Conservation (phyloP, 1,140 invertebrate species). For the Dolichoris vasculosae region DNA sequence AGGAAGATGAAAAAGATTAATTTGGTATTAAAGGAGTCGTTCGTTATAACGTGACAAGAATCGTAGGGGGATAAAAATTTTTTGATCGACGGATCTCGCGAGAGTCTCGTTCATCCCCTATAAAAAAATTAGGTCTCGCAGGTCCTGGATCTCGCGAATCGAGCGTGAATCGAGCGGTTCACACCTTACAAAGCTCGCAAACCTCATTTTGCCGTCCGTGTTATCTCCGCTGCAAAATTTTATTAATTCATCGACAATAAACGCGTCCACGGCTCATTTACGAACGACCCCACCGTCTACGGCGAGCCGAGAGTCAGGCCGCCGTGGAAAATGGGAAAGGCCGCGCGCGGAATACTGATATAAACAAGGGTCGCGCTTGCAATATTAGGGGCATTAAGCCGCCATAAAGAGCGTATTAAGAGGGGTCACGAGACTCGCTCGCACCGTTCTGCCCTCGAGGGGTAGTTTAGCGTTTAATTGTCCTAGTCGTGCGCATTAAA, state of each 20-base stretch:
- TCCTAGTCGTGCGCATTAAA: conserved; percentile 72
- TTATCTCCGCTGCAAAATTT: not conserved
- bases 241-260: conserved; percentile 41
- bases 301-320: not conserved
- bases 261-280: conserved; percentile 19
- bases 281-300: not conserved
- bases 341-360: conserved; percentile 58
- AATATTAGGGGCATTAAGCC: conserved; percentile 75
- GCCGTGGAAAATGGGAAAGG: conserved; percentile 53
- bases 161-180: not conserved
- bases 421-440: conserved; percentile 46
- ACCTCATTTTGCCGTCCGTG: not conserved
- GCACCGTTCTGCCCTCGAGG: conserved; percentile 67
- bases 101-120: too few species aligned
- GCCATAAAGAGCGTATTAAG: conserved; percentile 75
- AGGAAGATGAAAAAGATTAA: too few species aligned
- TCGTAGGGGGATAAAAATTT: too few species aligned
- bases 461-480: conserved; percentile 76
- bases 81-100: too few species aligned
- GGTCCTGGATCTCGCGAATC: not conserved
- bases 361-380: conserved; percentile 69
- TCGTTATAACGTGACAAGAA: too few species aligned
- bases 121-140: not conserved
- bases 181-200: not conserved
- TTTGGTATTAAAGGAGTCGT: too few species aligned